Conservation (phyloP, 2,113 vertebrate species). For the Abramis brama region DNA sequence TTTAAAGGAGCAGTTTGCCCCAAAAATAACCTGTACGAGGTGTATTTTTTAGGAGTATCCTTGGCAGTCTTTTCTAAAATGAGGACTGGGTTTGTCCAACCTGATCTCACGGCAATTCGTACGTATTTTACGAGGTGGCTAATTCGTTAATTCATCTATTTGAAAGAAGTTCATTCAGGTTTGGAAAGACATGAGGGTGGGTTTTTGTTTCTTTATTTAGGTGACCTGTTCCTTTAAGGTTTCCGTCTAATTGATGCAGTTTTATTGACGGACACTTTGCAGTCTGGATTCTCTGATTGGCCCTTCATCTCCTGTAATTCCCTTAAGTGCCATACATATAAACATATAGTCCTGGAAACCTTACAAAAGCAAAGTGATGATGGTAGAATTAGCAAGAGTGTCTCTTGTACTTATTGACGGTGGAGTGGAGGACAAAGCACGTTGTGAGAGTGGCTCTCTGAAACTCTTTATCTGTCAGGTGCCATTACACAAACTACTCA, state of each 20-base stretch:
- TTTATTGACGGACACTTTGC: constrained; percentile 53
- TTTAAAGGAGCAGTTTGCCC: background rate
- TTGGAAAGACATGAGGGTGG: too few species aligned
- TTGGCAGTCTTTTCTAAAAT: background rate
- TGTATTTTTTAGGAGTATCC: background rate
- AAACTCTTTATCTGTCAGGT: constrained; percentile 18
- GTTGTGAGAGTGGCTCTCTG: constrained; percentile 1
- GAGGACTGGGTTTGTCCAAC: background rate
- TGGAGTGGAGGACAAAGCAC: background rate
- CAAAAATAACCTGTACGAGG: background rate
- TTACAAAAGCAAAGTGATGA: constrained; percentile 50
- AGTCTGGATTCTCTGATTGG: constrained; percentile 29
- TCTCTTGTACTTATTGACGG: constrained; percentile 14
- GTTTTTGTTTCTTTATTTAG: too few species aligned
- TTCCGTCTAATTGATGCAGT: constrained; percentile 32
- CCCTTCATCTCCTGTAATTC: constrained; percentile 45
- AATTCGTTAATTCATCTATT: too few species aligned
- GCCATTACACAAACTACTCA: constrained; percentile 28
- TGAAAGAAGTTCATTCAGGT: too few species aligned
- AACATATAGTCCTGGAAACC: constrained; percentile 1
- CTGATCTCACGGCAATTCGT: too few species aligned
- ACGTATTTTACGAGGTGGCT: too few species aligned
- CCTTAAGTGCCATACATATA: constrained; percentile 48
- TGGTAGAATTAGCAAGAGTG: constrained; percentile 47
- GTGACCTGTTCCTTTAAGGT: background rate